Evolutionary conservation across 2,113 vertebrate genomes (phyloP), one percentile per base, ranked within the genome.

Genomic region (Rhinoptilus africanus): DNA sequence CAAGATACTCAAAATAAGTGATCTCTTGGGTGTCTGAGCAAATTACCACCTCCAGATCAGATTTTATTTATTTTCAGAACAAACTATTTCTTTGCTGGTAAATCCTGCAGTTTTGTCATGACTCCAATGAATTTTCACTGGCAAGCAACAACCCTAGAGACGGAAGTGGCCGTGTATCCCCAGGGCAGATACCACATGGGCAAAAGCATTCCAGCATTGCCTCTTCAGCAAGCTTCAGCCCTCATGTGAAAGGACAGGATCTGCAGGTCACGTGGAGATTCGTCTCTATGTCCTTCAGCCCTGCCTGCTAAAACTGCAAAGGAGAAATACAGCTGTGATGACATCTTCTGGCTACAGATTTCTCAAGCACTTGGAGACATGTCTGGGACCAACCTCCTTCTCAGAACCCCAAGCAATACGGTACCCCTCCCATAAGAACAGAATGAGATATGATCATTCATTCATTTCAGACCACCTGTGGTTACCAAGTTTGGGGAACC

Each of bases 21-120:
- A 95, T 96, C 87, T 96, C 83, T n/a, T 84, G 32, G 63, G 91
- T 97, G 92, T 94, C 96, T 96, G 62, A 89, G 89, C 96, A 96
- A 97, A 95, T 97, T 96, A 72, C 89, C 74, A 30, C 41, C 94
- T 77, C 97, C 95, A 89, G 57, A 92, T 91, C 96, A 81, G 94
- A 96, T 86, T 94, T 93, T 87, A n/a, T 81, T 95, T 97, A 95
- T 97, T 98, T 95, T 97, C 92, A 94, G 95, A 94, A 90, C 94
- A 97, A 97, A 94, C 92, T 79, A 88, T 94, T 95, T 91, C 75
- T 91, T 92, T 85, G 63, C 93, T 82, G 89, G 89, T 91, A 76
- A 94, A 76, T 96, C 89, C 83, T 90, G 84, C 93, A 94, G 94
- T 89, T 88, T 89, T 96, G 88, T 91, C 85, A 93, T 72, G 88